Percentiles rank a stretch among this genome's conserved stretches.
Conservation (phyloP, 2,797 vertebrate genomes). For the Simalia tracyae region DNA sequence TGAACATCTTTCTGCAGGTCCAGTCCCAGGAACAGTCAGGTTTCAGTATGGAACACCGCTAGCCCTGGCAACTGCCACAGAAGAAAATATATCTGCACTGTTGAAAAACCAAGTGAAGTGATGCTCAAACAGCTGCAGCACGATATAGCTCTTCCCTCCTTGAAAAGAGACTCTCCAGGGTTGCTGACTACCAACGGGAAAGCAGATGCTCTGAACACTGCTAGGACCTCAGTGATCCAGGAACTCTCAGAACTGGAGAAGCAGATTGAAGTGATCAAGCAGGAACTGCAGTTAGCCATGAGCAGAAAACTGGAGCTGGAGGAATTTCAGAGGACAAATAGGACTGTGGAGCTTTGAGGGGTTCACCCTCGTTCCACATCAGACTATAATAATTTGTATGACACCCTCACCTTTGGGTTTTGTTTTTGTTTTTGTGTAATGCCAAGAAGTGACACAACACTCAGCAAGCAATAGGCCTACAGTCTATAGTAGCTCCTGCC, state of each 20-base stretch:
- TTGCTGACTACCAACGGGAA: constrained; percentile 88
- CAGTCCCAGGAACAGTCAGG: constrained; percentile 84
- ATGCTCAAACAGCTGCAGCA: constrained; percentile 75
- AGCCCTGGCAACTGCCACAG: constrained; percentile 78
- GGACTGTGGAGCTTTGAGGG: constrained; percentile 73
- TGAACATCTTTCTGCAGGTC: constrained; percentile 75
- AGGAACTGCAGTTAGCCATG: constrained; percentile 91
- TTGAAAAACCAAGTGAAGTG: constrained; percentile 81
- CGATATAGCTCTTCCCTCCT: constrained; percentile 78
- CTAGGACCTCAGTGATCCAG: constrained; percentile 82
- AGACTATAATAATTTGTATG: constrained; percentile 55
- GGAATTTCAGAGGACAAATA: constrained; percentile 85
- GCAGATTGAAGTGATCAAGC: constrained; percentile 91
- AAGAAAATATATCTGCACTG: constrained; percentile 77
- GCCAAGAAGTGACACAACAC: constrained; percentile 53
- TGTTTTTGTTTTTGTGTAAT: constrained; percentile 44
- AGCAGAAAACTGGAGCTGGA: constrained; percentile 93
- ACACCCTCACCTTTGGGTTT: constrained; percentile 27
- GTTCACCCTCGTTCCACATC: neutral
- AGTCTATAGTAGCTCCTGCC: neutral
- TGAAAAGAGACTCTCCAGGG: constrained; percentile 78
- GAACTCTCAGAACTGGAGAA: constrained; percentile 92
- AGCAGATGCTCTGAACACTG: constrained; percentile 78
- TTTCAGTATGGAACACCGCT: constrained; percentile 83
- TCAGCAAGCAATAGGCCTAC: constrained; percentile 45